These are phyloP conservation scores for Camelus dromedarius DNA, from an alignment of 2,113 vertebrate genomes.

Conservation along the genomic window DNA sequence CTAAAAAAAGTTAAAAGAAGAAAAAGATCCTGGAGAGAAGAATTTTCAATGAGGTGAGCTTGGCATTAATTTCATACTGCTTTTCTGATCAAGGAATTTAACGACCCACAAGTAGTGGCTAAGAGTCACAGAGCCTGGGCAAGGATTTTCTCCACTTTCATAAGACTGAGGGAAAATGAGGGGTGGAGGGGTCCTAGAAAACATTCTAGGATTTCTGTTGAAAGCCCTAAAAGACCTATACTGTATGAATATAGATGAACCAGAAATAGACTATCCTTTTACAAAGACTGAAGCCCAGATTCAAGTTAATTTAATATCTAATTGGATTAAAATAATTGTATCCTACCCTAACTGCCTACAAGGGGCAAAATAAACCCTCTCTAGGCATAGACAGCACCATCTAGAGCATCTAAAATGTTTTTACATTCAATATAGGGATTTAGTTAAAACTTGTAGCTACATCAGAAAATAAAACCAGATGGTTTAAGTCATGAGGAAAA, in stretches of 20 bases:
- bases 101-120: not conserved
- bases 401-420: not conserved
- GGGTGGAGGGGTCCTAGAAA: not conserved
- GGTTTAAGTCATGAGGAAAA: not conserved
- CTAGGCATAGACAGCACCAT: not conserved
- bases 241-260: not conserved
- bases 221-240: not conserved
- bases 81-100: not conserved
- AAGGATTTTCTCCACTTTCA: not conserved
- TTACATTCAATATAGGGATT: not conserved
- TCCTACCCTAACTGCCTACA: not conserved
- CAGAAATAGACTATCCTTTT: not conserved
- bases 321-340: not conserved
- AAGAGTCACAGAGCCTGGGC: not conserved
- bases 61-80: not conserved
- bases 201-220: not conserved
- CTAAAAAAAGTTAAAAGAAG: too few species aligned
- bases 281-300: not conserved
- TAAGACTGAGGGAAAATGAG: not conserved
- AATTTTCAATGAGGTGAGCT: not conserved
- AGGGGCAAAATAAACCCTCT: constrained; percentile 31
- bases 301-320: not conserved
- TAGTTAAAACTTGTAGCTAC: not conserved
- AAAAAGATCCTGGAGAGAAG: not conserved
- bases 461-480: constrained; percentile 9